Evolutionary conservation across 2,888 invertebrate genomes (phyloP), one percentile per base, ranked within the genome.

Genomic region (Mesochorus sp.): DNA sequence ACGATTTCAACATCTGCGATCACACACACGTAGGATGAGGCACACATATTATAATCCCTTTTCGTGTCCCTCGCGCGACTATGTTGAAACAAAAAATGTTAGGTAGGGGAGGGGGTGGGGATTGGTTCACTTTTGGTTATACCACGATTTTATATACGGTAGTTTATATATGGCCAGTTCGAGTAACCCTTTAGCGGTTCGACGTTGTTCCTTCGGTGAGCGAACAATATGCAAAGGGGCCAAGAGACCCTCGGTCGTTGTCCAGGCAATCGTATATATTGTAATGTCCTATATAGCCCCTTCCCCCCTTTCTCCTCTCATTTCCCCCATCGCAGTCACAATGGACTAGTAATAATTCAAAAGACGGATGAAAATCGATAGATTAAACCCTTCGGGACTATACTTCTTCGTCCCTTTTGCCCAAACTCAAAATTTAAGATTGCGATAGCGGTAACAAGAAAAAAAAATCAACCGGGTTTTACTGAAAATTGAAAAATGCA

Each of bases 341-440:
- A 87, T 82, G 83, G 86, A 82, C 84, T 80, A 62, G 80, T 82
- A 85, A 88, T 87, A 85, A 88, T 86, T 85, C 84, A 85, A 87
- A 86, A 85, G 82, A 80, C 80, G 84, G 79, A 88, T 88, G 31
- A 86, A 86, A 88, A 89, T 88, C 87, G 84, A 88, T 87, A 84
- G 59, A 51, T 26, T n/a, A n/a, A n/a, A 61, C 34, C 55, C n/a
- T 24, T 8, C 14, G 10, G 10, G 6, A 14, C n/a, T 44, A 34
- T n/a, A n/a, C n/a, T n/a, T 21, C 5, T n/a, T 10, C n/a, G n/a
- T 8, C 14, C 5, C 1, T 17, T 19, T 8, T 3, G 0, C 24
- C 24, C 3, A 5, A 3, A 31, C 31, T 12, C 26, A n/a, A n/a
- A n/a, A n/a, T n/a, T n/a, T n/a, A n/a, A n/a, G n/a, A n/a, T n/a